A percentile compares a stretch with the other conserved stretches of the same genome.
These are phyloP conservation scores for Chironomus striatipennis DNA, from an alignment of 1,140 invertebrate species.

Conservation along the genomic window DNA sequence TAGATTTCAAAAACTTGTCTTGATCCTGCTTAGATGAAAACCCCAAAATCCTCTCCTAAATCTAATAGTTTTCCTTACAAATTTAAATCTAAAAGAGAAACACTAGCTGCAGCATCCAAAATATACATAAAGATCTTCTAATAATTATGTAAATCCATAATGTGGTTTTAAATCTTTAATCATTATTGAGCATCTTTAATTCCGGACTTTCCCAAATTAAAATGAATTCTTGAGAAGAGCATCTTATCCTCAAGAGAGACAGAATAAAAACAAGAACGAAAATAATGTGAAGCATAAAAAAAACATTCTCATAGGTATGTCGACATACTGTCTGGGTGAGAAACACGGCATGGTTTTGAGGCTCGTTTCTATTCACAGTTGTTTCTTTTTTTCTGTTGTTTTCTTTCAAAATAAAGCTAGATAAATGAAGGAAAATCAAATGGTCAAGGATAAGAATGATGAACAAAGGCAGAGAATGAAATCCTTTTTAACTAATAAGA, in stretches of 20 bases:
- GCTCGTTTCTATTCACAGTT: not conserved
- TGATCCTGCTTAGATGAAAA: too few relatives aligned
- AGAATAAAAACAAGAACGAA: not conserved
- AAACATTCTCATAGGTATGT: not conserved
- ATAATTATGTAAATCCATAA: not conserved
- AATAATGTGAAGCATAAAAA: not conserved
- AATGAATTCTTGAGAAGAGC: not conserved
- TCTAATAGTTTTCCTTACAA: too few relatives aligned
- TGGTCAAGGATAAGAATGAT: not conserved
- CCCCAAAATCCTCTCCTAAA: too few relatives aligned
- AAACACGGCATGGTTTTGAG: not conserved
- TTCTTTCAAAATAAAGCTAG: conserved; percentile 8
- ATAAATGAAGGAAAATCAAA: not conserved
- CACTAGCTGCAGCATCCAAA: too few relatives aligned
- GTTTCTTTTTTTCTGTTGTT: not conserved
- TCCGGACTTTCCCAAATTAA: conserved; percentile 6
- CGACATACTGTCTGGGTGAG: not conserved
- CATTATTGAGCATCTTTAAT: not conserved
- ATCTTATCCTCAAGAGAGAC: not conserved
- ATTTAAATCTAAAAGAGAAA: too few relatives aligned
- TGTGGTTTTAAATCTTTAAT: not conserved
- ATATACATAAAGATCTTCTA: not conserved
- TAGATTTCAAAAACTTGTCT: too few relatives aligned
- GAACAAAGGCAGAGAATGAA: not conserved
- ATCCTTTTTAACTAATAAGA: conserved; percentile 8